Conservation (phyloP, 2,113 vertebrate genomes). For the Odocoileus virginianus region DNA sequence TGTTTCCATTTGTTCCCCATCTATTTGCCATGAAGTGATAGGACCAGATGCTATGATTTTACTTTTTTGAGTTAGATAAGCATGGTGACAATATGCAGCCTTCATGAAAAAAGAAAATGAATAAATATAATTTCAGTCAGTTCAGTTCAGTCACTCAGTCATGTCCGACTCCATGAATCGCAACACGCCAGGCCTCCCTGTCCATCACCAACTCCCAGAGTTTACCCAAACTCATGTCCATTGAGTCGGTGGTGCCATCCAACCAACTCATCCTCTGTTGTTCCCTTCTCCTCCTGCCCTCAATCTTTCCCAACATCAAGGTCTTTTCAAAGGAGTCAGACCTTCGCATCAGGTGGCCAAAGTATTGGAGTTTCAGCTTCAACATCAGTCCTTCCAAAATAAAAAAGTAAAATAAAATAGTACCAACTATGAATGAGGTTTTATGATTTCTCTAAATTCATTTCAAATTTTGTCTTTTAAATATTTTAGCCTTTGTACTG, state of each 20-base stretch:
- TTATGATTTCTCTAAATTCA: not conserved
- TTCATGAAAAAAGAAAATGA: not conserved
- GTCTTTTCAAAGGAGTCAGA: not conserved
- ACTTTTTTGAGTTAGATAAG: not conserved
- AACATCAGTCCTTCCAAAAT: not conserved
- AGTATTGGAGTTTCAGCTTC: not conserved
- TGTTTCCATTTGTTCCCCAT: not conserved
- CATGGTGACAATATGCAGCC: not conserved
- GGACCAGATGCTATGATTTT: not conserved
- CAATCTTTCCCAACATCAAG: not conserved
- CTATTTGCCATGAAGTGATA: not conserved
- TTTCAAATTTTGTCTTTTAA: not conserved
- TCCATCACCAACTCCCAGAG: not conserved
- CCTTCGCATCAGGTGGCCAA: not conserved
- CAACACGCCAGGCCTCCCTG: not conserved
- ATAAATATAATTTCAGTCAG: not conserved
- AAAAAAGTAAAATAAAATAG: not conserved
- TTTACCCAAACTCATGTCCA: not conserved
- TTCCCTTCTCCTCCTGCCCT: not conserved
- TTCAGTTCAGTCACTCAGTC: not conserved
- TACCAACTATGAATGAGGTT: not conserved
- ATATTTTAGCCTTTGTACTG: not conserved
- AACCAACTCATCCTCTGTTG: not conserved
- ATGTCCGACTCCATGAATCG: rapidly evolving
- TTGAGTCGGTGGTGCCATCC: rapidly evolving